phyloP scores from a whole-genome alignment of 2,888 invertebrate species.

The Cabera pusaria region DNA sequence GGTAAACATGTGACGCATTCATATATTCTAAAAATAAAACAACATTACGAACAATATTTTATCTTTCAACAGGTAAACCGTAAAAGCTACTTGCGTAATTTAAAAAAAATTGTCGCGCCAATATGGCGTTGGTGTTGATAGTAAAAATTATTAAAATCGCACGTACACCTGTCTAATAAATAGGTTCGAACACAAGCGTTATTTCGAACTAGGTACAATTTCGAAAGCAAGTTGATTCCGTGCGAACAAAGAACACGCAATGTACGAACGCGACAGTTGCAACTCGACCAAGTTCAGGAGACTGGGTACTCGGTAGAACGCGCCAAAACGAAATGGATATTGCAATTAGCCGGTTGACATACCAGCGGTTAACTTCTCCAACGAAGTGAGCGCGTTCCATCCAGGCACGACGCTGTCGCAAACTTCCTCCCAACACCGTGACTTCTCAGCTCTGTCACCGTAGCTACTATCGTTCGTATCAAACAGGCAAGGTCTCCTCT shows the following conservation, averaged over 20 bases:
- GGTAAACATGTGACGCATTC: conserved; percentile 8
- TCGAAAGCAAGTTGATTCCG: conserved; percentile 67
- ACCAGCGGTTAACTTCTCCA: conserved; percentile 74
- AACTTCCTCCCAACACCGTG: conserved; percentile 75
- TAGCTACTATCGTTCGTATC: conserved; percentile 71
- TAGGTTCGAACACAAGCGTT: conserved; percentile 44
- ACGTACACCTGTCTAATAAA: conserved; percentile 50
- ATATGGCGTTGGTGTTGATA: conserved; percentile 45
- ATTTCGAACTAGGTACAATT: conserved; percentile 62
- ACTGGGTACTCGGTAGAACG: too few species aligned
- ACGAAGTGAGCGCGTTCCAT: conserved; percentile 62
- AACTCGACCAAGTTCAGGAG: conserved; percentile 51
- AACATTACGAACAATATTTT: neutral
- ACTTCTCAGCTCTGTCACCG: conserved; percentile 73
- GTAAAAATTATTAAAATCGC: conserved; percentile 37
- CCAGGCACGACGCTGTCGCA: conserved; percentile 72
- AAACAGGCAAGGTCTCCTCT: conserved; percentile 68
- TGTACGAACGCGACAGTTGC: conserved; percentile 57
- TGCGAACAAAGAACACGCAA: conserved; percentile 76
- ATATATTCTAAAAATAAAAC: conserved; percentile 7
- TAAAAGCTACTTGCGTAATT: neutral
- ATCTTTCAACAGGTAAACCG: conserved; percentile 3
- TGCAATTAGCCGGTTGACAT: conserved; percentile 55
- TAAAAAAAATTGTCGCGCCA: too few species aligned
- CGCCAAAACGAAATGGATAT: too few species aligned